Percentiles rank a stretch among this genome's conserved stretches.
Conservation (phyloP, 2,888 invertebrate genomes). For the Melieria picta region DNA sequence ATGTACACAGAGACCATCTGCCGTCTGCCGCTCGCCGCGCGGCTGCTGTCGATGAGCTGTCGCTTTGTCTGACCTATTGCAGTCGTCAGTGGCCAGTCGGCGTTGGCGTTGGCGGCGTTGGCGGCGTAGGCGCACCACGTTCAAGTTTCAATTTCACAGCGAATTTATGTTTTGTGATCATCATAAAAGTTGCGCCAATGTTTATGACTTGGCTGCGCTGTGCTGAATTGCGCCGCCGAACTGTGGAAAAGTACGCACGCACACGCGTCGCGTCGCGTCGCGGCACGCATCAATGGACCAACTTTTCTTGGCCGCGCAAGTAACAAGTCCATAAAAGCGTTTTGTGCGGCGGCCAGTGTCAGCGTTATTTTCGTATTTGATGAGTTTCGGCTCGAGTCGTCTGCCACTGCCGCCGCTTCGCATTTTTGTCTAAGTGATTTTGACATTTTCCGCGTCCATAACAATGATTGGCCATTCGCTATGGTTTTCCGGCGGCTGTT, state of each 20-base stretch:
- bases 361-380: not conserved
- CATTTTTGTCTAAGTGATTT: slow-evolving; percentile 5
- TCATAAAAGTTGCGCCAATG: slow-evolving; percentile 26
- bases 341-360: too few relatives aligned
- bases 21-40: too few relatives aligned
- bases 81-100: too few relatives aligned
- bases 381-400: not conserved
- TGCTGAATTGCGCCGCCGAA: not conserved
- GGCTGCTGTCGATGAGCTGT: too few relatives aligned
- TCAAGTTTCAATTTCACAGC: slow-evolving; percentile 34
- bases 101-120: too few relatives aligned
- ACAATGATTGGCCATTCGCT: slow-evolving; percentile 26
- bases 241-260: not conserved
- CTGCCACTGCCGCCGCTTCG: not conserved
- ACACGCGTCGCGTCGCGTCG: not conserved
- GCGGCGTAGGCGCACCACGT: not conserved
- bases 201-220: slow-evolving; percentile 13
- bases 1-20: too few relatives aligned
- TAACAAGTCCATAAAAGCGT: slow-evolving; percentile 5
- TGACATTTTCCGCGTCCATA: slow-evolving; percentile 24
- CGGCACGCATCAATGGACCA: not conserved
- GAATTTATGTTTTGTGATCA: slow-evolving; percentile 34
- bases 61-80: slow-evolving; percentile 17
- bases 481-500: not conserved
- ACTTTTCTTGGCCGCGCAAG: slow-evolving; percentile 3